Base-by-base conservation (phyloP, 2,888 invertebrate genomes). In the Blera fallax region DNA sequence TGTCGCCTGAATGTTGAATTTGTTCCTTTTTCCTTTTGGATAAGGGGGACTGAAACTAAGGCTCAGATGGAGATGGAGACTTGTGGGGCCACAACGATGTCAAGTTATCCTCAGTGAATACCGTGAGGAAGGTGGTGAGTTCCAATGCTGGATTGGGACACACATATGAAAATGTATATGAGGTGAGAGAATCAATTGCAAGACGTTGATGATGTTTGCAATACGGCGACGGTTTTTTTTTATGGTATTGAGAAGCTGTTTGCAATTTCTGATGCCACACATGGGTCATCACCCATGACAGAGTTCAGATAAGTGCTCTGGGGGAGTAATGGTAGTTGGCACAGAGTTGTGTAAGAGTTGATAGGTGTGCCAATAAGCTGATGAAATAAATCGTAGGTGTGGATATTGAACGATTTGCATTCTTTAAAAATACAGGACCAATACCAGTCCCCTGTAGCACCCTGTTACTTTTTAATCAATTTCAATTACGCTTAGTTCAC, bases 1-100 rank as follows among this genome's bases (percentile, higher is more conserved):
- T 92, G 92, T 92, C 91, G 91, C 90, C 90, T 90, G 90, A 88
- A 90, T 89, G 88, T 90, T 87, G 87, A 87, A 60, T 82, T 87
- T 79, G 87, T 77, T 87, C 64, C 65, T 48, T 87, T 64, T 80
- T 64, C 14, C 6, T 87, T 83, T 45, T 43, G 74, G 67, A 69
- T 62, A 62, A 50, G 43, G 58, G 65, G 32, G 40, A 32, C 37
- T 43, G 52, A 45, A 21, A 45, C 34, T 48, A 32, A 48, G 14
- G 3, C 18, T 11, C 24, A 11, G 48, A 18, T 14, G 48, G n/a
- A 52, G 37, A 58, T n/a, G 62, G 27, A 40, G 18, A 16, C 16
- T 6, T 24, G 27, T 52, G 81, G 37, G 80, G 54, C 81, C 81
- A 81, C 34, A 70, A 3, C 18, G 50, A 77, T 82, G 77, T 77